Evolutionary conservation across 2,797 vertebrate species (phyloP), one percentile per base, ranked within the genome.

Genomic region (Antrozous pallidus): DNA sequence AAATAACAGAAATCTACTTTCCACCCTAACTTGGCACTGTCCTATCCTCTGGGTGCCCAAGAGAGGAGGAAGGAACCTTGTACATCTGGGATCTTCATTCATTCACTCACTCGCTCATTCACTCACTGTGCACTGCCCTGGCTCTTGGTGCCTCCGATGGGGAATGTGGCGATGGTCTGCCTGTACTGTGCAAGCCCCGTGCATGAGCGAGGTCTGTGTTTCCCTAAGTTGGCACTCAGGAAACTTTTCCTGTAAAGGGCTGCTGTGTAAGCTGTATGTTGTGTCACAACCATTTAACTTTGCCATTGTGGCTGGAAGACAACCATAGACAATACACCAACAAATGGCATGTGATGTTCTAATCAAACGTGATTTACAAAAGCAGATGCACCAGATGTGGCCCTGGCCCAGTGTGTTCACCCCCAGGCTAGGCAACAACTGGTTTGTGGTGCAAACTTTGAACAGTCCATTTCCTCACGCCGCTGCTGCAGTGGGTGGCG

Each of bases 311-410:
- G 54, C 36, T 70, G 40, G 0, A 93, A 71, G 33, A 49, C 8
- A n/a, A 8, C 79, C 6, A n/a, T 3, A 38, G n/a, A 65, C 4
- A 9, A 54, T 18, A n/a, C 2, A 20, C 73, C 90, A 91, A 38
- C 74, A 61, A 75, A 65, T 11, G 28, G 42, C 2, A 0, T 45
- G 36, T 9, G 45, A 31, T 78, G 26, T 90, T 69, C 26, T 65
- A 81, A 49, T n/a, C 17, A 71, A 88, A 90, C 51, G 36, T 63
- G n/a, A 69, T 58, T 58, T 61, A 80, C 1, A 51, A 36, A 78
- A 65, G 33, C 51, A 85, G 31, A 45, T 70, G 67, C 18, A 56
- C 28, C 5, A 9, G 69, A 75, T 42, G n/a, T 28, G 17, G 22
- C 13, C 24, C 28, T n/a, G 24, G 42, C 56, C 12, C 31, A 1